Conservation (phyloP, 92 coral and sea anemone genomes). For the Blastomussa wellsi region DNA sequence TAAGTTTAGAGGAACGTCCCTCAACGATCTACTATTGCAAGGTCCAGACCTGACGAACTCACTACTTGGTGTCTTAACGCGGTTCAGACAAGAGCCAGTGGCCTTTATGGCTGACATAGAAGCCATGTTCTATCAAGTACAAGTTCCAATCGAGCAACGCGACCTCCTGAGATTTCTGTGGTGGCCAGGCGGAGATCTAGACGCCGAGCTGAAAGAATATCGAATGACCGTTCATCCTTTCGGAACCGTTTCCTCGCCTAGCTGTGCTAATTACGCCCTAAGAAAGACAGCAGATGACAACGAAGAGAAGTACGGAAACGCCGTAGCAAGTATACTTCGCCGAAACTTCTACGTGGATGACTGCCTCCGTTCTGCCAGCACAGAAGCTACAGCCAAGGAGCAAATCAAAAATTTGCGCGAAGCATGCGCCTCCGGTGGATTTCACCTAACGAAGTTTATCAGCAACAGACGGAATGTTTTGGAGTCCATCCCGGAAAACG, state of each 20-base stretch:
- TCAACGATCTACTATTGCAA: neutral
- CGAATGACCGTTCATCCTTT: neutral
- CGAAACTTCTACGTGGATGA: conserved; percentile 52
- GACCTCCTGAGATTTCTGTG: neutral
- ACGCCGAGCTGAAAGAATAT: neutral
- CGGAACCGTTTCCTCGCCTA: neutral
- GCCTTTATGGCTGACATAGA: neutral
- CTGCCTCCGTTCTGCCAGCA: conserved; percentile 41
- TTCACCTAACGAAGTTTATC: conserved; percentile 38
- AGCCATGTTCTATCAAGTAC: conserved; percentile 21
- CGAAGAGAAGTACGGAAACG: conserved; percentile 8
- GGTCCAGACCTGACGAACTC: conserved; percentile 1
- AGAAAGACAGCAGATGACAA: neutral
- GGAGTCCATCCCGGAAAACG: conserved; percentile 35
- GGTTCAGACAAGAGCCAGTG: conserved; percentile 16
- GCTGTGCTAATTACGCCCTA: neutral
- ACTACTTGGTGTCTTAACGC: neutral
- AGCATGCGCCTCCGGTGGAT: conserved; percentile 27
- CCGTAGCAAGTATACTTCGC: conserved; percentile 23
- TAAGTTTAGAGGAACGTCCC: conserved; percentile 5
- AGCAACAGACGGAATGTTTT: conserved; percentile 40
- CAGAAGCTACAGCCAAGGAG: conserved; percentile 28
- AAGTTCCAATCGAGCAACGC: neutral
- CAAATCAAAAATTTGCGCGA: conserved; percentile 34
- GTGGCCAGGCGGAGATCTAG: neutral